Conservation (phyloP, 1,140 invertebrate species). For the Mactra quadrangularis region DNA sequence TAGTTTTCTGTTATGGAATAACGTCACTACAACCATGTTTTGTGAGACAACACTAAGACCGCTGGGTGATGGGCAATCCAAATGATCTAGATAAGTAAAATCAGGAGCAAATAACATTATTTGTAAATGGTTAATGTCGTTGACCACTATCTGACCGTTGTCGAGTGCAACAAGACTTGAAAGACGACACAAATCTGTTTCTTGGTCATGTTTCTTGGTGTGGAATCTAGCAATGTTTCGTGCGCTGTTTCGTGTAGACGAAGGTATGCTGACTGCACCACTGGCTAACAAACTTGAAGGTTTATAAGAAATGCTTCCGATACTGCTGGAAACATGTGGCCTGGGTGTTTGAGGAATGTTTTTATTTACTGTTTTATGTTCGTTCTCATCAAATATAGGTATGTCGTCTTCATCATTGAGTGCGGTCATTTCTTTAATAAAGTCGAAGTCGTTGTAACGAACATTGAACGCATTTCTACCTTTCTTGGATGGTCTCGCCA, state of each 20-base stretch:
- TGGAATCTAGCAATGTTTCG: conserved; percentile 33
- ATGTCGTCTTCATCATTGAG: no score
- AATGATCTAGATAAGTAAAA: conserved; percentile 25
- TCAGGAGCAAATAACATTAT: conserved; percentile 46
- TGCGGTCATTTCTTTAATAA: conserved; percentile 41
- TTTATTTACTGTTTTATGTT: no score
- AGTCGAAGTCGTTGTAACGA: conserved; percentile 32
- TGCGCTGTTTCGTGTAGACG: not conserved
- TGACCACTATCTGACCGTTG: conserved; percentile 38
- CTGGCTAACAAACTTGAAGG: conserved; percentile 25
- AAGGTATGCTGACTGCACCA: conserved; percentile 12
- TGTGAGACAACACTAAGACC: not conserved
- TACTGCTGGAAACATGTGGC: conserved; percentile 1
- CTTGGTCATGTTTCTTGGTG: conserved; percentile 47
- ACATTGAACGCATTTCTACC: not conserved
- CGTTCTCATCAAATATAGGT: no score
- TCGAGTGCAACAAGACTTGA: conserved; percentile 22
- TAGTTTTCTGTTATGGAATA: conserved; percentile 48
- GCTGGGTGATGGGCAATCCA: conserved; percentile 46
- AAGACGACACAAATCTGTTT: conserved; percentile 42
- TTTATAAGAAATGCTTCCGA: conserved; percentile 34
- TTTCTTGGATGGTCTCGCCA: not conserved
- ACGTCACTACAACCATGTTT: conserved; percentile 30
- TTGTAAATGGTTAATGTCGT: conserved; percentile 49
- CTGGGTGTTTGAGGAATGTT: no score